A percentile compares a stretch with the other conserved stretches of the same genome.
Evolutionary conservation across 2,113 vertebrate genomes (phyloP).

Genomic region (Scortum barcoo): DNA sequence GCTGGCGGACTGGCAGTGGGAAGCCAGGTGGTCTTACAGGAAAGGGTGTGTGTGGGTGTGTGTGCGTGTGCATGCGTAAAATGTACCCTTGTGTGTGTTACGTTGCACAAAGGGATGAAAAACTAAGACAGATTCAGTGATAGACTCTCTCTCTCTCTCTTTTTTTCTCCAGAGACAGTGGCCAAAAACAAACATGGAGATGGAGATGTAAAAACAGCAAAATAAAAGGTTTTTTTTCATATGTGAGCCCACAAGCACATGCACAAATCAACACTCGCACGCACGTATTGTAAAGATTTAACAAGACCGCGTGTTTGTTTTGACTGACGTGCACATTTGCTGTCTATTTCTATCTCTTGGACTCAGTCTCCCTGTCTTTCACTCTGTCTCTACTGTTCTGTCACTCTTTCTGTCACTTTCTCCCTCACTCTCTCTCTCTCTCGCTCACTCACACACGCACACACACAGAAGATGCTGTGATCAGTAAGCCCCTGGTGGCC

Average conservation of each 20-base stretch:
- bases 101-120: constrained; percentile 49
- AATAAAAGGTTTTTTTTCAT: constrained; percentile 22
- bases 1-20: constrained; percentile 77
- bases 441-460: constrained; percentile 21
- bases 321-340: constrained; percentile 18
- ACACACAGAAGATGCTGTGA: constrained; percentile 35
- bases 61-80: constrained; percentile 38
- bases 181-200: constrained; percentile 56
- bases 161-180: constrained; percentile 44
- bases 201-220: constrained; percentile 23
- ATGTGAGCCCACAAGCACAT: constrained; percentile 2
- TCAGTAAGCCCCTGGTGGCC: constrained; percentile 80
- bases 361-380: background rate
- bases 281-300: background rate
- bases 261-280: background rate
- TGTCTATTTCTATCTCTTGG: constrained; percentile 6
- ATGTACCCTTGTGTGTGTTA: constrained; percentile 18
- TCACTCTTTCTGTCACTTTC: constrained; percentile 5
- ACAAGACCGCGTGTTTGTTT: constrained; percentile 21
- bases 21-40: constrained; percentile 82
- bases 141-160: constrained; percentile 12
- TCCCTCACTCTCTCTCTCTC: constrained; percentile 3
- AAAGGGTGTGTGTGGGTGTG: constrained; percentile 48
- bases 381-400: background rate
- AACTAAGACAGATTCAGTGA: constrained; percentile 47